phyloP scores from a whole-genome alignment of 1,140 invertebrate genomes.

The Drosophila tropicalis region DNA sequence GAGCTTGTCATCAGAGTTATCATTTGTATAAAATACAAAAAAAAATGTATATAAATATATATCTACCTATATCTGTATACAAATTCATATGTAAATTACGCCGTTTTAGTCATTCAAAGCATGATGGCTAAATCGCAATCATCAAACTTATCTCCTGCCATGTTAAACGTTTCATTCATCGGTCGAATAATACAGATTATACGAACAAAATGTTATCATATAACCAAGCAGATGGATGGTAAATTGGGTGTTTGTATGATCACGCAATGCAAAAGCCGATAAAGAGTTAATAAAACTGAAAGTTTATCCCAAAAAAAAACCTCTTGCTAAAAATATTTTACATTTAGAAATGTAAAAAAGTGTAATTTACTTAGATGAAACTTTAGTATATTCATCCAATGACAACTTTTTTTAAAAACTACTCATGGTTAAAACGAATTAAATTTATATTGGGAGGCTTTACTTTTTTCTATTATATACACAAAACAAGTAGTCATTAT shows the following conservation, averaged over 20 bases:
- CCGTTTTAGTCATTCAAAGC: slow-evolving; percentile 1
- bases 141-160: not conserved
- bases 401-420: too few species aligned
- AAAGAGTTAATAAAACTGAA: not conserved
- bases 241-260: not conserved
- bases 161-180: slow-evolving; percentile 4
- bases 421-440: too few species aligned
- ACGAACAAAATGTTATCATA: not conserved
- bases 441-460: too few species aligned
- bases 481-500: too few species aligned
- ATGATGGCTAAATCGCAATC: slow-evolving; percentile 5
- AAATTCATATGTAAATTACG: slow-evolving; percentile 13
- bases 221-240: not conserved
- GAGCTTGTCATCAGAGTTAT: slow-evolving; percentile 20
- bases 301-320: not conserved
- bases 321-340: too few species aligned
- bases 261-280: not conserved
- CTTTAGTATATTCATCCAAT: too few species aligned
- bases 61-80: not conserved
- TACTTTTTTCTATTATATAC: too few species aligned
- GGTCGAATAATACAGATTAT: slow-evolving; percentile 4
- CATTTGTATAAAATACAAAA: not conserved
- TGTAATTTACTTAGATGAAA: too few species aligned
- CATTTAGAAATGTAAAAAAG: too few species aligned
- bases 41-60: not conserved